Base-by-base conservation (phyloP, 2,888 invertebrate genomes). In the Phengaris arion region DNA sequence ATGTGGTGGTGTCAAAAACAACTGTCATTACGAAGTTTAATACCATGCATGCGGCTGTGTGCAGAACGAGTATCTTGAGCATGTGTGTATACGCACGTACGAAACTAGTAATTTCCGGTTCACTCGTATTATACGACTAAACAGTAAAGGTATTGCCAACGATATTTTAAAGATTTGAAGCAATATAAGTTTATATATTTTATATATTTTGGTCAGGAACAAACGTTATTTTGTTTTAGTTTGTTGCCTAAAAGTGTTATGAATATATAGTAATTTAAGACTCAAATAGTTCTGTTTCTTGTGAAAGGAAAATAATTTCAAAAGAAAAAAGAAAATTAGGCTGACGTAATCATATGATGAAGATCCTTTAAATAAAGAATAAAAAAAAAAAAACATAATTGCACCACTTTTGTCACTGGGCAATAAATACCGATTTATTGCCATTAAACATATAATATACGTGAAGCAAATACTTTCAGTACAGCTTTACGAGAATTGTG, bases 91-190 rank as follows among this genome's bases (percentile, higher is more conserved):
- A 64, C 64, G 64, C 13, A 64, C 35, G 13, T 64, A 64, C 64
- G 64, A 64, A 64, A 64, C 64, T 64, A 64, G 64, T 64, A 35
- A 64, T 64, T 64, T 64, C 64, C 64, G 64, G 64, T 64, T 64
- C 12, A 64, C 64, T 64, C 35, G 35, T 64, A 45, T 64, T 64
- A 64, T 64, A 45, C 64, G 35, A 64, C 64, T 64, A 64, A 64
- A 35, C 35, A 35, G 35, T 35, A 35, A 35, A 22, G 15, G 59
- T 48, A 48, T 51, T 22, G 13, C 12, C 22, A 74, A 73, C 48
- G 55, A 55, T 13, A 35, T 64, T 12, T 64, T 48, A 54, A 73
- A 64, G 13, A 73, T 68, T 64, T 45, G 64, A 64, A 9, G 64
- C 15, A 12, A 45, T 64, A 45, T 4, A 35, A 1, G 1, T 35